Evolutionary conservation across 2,888 invertebrate species (phyloP), one percentile per base, ranked within the genome.

Genomic region (Acronicta psi): DNA sequence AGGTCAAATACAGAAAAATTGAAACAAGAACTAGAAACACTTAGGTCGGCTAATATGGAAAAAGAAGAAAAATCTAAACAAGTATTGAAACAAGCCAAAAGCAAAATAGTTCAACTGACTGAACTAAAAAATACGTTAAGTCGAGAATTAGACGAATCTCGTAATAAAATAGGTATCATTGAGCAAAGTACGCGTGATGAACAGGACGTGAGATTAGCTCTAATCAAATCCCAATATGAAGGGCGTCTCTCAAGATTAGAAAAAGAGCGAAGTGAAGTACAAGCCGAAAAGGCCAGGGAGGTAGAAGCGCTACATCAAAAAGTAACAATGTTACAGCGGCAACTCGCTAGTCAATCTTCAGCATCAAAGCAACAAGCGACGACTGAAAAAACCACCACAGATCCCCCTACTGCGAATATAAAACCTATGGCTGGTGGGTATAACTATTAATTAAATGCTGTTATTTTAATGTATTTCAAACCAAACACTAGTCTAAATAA

Each of bases 351-450:
- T 44, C 97, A 97, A 81, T 95, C 97, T 17, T 95, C 96, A 38
- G 95, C 96, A 2, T 96, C 96, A 75, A 95, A 97, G 65, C 94
- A 96, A 76, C 91, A 96, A 81, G 88, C 95, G 60, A 81, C 89
- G 2, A 77, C 88, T 10, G 96, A 95, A 50, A 96, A 96, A 80
- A 89, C 94, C 2, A 94, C 94, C 11, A 93, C 94, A 3, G 95
- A 95, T 34, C 95, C 95, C 11, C 95, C 95, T 0, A 99, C 98
- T 0, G 99, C 99, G 6, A 99, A 99, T 84, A 99, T 99, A 41
- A 98, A 98, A 87, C 99, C 99, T 0, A 98, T 99, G 97, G 97
- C 98, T 3, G 98, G 98, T 77, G 94, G 87, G 91, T 53, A 38
- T 29, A 11, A 2, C 10, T 11, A 29, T 29, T 29, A 13, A 2